phyloP scores from a whole-genome alignment of 2,888 invertebrate genomes.

The Stenodera caucasica region DNA sequence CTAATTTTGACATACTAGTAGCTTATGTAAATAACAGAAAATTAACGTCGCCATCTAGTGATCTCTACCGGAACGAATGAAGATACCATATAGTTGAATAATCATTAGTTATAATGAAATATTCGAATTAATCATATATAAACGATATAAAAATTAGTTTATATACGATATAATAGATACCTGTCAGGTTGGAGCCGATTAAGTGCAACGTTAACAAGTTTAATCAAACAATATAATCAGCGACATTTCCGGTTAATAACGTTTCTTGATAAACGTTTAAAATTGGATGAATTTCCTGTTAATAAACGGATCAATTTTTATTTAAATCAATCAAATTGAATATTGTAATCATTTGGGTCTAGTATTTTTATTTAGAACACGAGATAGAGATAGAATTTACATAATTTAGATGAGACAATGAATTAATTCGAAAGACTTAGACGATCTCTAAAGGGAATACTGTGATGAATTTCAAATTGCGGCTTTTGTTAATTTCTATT shows the following conservation, averaged over 20 bases:
- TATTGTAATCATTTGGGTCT: too few relatives aligned
- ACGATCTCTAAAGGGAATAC: conserved; percentile 37
- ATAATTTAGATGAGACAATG: conserved; percentile 28
- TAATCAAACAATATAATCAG: conserved; percentile 31
- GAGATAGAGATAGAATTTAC: conserved; percentile 21
- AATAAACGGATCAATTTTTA: neutral
- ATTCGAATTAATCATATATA: conserved; percentile 34
- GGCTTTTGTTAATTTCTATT: conserved; percentile 21
- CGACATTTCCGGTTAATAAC: conserved; percentile 21
- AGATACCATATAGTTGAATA: too few relatives aligned
- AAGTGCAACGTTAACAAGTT: conserved; percentile 33
- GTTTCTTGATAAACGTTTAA: too few relatives aligned
- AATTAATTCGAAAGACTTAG: conserved; percentile 39
- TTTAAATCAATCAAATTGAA: neutral
- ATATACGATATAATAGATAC: conserved; percentile 36
- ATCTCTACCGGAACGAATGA: too few relatives aligned
- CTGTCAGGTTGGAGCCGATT: conserved; percentile 34
- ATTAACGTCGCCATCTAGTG: too few relatives aligned
- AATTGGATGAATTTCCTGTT: neutral
- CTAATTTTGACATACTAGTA: too few relatives aligned
- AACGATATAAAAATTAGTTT: conserved; percentile 35
- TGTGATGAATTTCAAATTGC: conserved; percentile 37
- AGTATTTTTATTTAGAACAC: too few relatives aligned
- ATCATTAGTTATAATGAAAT: conserved; percentile 19
- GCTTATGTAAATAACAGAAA: too few relatives aligned